These are phyloP conservation scores for Spea multiplicata DNA, from an alignment of 2,113 vertebrate genomes.

Conservation along the genomic window DNA sequence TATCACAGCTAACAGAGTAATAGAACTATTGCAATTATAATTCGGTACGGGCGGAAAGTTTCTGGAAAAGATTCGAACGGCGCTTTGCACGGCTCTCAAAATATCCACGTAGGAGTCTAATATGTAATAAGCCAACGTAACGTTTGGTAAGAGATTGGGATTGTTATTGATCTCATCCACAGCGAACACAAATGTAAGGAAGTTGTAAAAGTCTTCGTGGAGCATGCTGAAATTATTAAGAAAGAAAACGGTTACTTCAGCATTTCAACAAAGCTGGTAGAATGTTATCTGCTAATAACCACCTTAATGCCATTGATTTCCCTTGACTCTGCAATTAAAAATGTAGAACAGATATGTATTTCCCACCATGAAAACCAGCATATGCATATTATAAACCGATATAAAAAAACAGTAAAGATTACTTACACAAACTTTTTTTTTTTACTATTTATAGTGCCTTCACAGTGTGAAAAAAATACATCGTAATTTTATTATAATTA, in stretches of 20 bases:
- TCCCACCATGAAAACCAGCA: no score
- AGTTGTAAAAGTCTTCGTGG: constrained; percentile 21
- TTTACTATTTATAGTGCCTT: no score
- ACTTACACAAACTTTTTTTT: no score
- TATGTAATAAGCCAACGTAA: constrained; percentile 17
- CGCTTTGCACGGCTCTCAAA: neutral
- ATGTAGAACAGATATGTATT: no score
- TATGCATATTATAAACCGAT: no score
- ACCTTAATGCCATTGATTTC: no score
- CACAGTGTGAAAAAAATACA: no score
- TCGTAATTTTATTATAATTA: no score
- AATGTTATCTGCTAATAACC: no score
- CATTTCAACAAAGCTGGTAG: neutral
- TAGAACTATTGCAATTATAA: constrained; percentile 8
- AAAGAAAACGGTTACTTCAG: neutral
- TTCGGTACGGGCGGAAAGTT: neutral
- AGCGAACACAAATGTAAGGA: constrained; percentile 27
- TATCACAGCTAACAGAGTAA: constrained; percentile 11
- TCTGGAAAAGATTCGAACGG: constrained; percentile 2
- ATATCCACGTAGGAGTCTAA: constrained; percentile 7
- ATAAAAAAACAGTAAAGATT: no score
- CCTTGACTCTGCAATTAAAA: no score
- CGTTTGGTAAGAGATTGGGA: constrained; percentile 17
- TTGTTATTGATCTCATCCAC: constrained; percentile 33
- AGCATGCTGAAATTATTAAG: constrained; percentile 15